Evolutionary conservation across 2,113 vertebrate species (phyloP), one percentile per base, ranked within the genome.

Genomic region (Boulengeromyrus knoepffleri): DNA sequence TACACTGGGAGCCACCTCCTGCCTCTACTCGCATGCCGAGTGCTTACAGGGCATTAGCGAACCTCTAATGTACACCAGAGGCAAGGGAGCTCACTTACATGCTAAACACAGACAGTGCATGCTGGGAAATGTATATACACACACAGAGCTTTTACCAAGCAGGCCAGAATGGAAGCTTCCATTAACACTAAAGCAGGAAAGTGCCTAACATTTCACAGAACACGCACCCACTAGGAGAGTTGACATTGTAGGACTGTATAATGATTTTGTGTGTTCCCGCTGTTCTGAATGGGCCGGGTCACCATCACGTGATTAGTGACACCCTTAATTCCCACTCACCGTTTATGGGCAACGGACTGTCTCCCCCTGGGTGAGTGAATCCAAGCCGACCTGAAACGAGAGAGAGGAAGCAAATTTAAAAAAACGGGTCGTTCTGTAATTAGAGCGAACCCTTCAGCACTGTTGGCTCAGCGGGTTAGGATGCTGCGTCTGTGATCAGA

Each of bases 291-390:
- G 49, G 85, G 85, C 7, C 17, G 15, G 47, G 50, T 87, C 70
- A 62, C 31, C 52, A 15, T 45, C 1, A 27, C 42, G 46, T 49
- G 45, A 87, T 89, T 80, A 90, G 70, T 39, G 91, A 88, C 90
- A 90, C 39, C 84, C 19, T 31, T 74, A 91, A 46, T 70, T 88
- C 89, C 62, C 93, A 96, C 97, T 66, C 96, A 97, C 97, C 97
- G 94, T 97, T 97, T 93, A 97, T 96, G 93, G 97, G 96, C 94
- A 97, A 95, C 93, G 97, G 96, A 93, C 94, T 97, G 94, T 97
- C 97, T 92, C 95, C 96, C 93, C 96, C 96, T 91, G 96, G 96
- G 93, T 97, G 97, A 84, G 96, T 95, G 94, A 97, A 97, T 92
- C 96, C 97, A 92, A 98, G 95, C 92, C 96, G 97, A 96, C 97